Percentiles rank a stretch among this genome's conserved stretches.
Conservation (phyloP, 2,888 invertebrate species). For the Podotricha telesiphe region DNA sequence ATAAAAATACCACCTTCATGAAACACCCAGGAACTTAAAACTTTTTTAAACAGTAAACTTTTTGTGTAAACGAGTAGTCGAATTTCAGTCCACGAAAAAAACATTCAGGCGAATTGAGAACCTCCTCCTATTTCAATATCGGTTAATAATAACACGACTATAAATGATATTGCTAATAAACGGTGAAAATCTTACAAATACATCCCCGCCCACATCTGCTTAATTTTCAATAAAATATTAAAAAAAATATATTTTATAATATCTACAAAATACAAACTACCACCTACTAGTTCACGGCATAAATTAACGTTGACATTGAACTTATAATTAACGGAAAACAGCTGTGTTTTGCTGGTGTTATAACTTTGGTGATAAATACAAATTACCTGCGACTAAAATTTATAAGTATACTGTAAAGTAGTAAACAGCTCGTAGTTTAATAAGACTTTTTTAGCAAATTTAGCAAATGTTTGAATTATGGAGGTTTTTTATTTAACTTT, state of each 20-base stretch:
- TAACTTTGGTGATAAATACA: constrained; percentile 6
- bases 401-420: background rate
- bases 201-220: background rate
- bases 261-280: constrained; percentile 2
- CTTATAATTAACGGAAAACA: constrained; percentile 35
- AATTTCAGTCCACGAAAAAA: too few relatives aligned
- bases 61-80: background rate
- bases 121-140: background rate
- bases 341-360: constrained; percentile 27
- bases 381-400: constrained; percentile 10
- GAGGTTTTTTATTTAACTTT: constrained; percentile 18
- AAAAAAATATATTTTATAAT: background rate
- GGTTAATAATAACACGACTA: background rate
- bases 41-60: too few relatives aligned
- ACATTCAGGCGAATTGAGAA: background rate
- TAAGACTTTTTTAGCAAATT: constrained; percentile 9
- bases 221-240: constrained; percentile 1
- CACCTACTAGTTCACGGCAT: constrained; percentile 14
- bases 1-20: too few relatives aligned
- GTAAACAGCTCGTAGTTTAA: constrained; percentile 11
- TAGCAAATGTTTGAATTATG: constrained; percentile 17
- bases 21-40: too few relatives aligned
- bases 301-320: constrained; percentile 34
- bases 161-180: background rate
- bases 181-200: background rate